Conservation (phyloP, 2,113 vertebrate genomes). For the Dicrurus megarhynchus region DNA sequence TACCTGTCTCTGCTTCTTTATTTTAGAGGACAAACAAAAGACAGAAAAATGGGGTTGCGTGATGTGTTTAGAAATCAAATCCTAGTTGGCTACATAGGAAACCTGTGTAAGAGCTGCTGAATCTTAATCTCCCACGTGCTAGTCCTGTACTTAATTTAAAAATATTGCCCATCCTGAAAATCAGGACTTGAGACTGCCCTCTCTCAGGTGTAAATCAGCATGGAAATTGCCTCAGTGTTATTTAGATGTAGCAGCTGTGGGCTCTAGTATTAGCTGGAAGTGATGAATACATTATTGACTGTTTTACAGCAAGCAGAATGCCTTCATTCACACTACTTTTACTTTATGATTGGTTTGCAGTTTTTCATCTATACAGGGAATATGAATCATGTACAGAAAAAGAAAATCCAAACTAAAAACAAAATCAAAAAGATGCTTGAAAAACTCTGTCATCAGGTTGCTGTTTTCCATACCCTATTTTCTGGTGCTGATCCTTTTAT, state of each 20-base stretch:
- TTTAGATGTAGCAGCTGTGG: background rate
- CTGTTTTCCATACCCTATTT: background rate
- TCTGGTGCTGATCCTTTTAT: background rate
- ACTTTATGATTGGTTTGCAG: background rate
- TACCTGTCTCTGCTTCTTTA: no score
- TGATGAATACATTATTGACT: background rate
- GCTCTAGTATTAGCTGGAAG: background rate
- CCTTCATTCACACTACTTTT: background rate
- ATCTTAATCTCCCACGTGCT: background rate
- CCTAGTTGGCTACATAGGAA: background rate
- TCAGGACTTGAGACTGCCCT: background rate
- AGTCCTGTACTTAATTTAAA: background rate
- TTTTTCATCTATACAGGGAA: background rate
- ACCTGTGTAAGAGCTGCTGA: background rate
- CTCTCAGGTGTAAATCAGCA: background rate
- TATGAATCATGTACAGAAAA: background rate
- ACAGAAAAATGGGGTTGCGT: background rate
- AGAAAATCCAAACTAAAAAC: background rate
- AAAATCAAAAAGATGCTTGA: background rate
- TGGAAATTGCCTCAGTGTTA: background rate
- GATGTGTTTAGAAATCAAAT: background rate
- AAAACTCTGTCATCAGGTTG: background rate
- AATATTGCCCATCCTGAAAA: slow-evolving; percentile 10
- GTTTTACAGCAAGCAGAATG: background rate
- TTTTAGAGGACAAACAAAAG: background rate